phyloP scores from a whole-genome alignment of 2,113 vertebrate genomes.

The Progne subis region DNA sequence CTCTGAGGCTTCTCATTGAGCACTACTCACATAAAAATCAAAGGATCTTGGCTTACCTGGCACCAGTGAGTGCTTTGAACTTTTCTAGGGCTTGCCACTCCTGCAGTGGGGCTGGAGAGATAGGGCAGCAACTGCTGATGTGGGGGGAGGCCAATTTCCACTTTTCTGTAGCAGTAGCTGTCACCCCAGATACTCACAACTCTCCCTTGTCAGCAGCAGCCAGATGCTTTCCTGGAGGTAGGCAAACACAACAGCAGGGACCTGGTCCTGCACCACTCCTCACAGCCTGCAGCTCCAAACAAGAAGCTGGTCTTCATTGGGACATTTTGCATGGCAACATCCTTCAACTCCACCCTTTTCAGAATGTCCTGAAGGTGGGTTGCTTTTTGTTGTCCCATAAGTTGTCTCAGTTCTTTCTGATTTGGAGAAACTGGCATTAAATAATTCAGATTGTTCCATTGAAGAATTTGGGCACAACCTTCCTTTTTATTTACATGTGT shows the following conservation, averaged over 20 bases:
- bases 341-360: neutral
- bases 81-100: neutral
- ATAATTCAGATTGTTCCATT: accelerated
- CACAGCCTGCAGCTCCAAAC: neutral
- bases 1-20: neutral
- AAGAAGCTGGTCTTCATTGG: accelerated
- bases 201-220: neutral
- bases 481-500: neutral
- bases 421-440: neutral
- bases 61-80: neutral
- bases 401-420: neutral
- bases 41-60: neutral
- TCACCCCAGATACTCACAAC: neutral
- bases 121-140: neutral
- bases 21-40: neutral
- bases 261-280: accelerated
- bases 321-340: neutral
- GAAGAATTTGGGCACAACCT: neutral
- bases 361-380: neutral
- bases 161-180: neutral
- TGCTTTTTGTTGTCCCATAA: neutral
- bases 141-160: neutral
- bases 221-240: neutral
- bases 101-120: neutral
- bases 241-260: neutral